These are phyloP conservation scores for Ellobius talpinus DNA, from an alignment of 2,113 vertebrate genomes.

Conservation along the genomic window DNA sequence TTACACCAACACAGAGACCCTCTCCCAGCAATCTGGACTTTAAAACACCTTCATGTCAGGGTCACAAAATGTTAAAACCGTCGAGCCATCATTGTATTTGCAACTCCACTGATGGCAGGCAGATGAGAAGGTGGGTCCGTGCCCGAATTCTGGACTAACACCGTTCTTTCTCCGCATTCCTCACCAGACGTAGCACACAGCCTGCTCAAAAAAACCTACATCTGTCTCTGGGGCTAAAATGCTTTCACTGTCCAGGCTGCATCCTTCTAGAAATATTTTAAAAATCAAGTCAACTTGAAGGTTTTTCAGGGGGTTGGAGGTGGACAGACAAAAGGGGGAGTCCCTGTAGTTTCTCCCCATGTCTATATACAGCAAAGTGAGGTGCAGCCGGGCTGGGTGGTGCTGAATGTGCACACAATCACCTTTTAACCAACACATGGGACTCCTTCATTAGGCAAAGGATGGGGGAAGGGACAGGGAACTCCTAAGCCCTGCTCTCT, in stretches of 20 bases:
- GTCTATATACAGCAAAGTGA: constrained; percentile 15
- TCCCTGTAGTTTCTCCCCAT: background rate
- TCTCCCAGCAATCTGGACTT: background rate
- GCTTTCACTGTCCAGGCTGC: background rate
- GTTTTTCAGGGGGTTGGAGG: background rate
- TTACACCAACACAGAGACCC: background rate
- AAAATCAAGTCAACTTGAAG: constrained; percentile 34
- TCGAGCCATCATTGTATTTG: background rate
- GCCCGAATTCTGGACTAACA: background rate
- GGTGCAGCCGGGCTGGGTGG: constrained; percentile 58
- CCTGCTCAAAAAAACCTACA: background rate
- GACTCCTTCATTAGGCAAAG: constrained; percentile 66
- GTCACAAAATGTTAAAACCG: background rate
- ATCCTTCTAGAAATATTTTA: background rate
- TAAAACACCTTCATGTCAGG: background rate
- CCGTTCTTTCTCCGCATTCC: background rate
- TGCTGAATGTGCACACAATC: constrained; percentile 56
- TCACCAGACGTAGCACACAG: background rate
- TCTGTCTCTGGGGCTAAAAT: background rate
- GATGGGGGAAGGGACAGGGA: background rate
- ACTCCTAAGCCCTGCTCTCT: constrained; percentile 36
- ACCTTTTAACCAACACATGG: constrained; percentile 72
- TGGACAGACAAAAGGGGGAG: background rate
- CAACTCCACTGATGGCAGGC: background rate
- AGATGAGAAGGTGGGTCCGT: background rate